Percentiles rank a stretch among this genome's conserved stretches.
These are phyloP conservation scores for Centroberyx gerrardi DNA, from an alignment of 2,797 vertebrate genomes.

Conservation along the genomic window DNA sequence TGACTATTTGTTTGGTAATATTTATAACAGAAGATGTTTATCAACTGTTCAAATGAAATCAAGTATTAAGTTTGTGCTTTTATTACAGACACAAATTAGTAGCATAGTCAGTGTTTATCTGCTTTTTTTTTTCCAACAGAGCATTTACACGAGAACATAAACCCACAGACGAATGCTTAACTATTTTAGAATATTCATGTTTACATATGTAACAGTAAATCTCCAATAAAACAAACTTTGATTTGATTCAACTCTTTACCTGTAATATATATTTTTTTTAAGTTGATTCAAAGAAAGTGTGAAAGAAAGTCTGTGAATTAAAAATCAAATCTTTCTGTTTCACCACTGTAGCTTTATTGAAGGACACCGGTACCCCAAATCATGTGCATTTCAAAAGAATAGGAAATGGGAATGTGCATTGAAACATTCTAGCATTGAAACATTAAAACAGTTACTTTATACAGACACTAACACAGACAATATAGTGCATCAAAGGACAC, in stretches of 20 bases:
- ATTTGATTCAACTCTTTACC: slow-evolving; percentile 65
- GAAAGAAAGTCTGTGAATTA: neutral
- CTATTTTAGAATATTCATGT: slow-evolving; percentile 79
- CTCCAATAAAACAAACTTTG: slow-evolving; percentile 81
- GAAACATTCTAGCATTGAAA: slow-evolving; percentile 5
- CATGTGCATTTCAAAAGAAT: slow-evolving; percentile 9
- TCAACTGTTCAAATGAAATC: slow-evolving; percentile 74
- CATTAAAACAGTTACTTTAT: slow-evolving; percentile 11
- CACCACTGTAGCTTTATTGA: slow-evolving; percentile 16
- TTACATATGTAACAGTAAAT: slow-evolving; percentile 83
- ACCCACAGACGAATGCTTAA: slow-evolving; percentile 68
- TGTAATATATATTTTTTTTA: slow-evolving; percentile 22
- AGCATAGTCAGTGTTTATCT: slow-evolving; percentile 84
- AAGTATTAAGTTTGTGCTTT: slow-evolving; percentile 80
- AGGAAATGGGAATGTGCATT: neutral
- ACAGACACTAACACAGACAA: slow-evolving; percentile 30
- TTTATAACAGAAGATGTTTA: slow-evolving; percentile 80
- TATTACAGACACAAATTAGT: slow-evolving; percentile 83
- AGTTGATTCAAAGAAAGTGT: neutral
- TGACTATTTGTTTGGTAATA: slow-evolving; percentile 83
- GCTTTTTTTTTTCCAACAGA: slow-evolving; percentile 67
- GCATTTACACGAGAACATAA: slow-evolving; percentile 69
- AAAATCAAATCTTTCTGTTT: neutral
- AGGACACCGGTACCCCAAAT: neutral
- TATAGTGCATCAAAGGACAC: slow-evolving; percentile 13